Evolutionary conservation across 2,113 vertebrate species (phyloP).

Genomic region (Anolis sagrei): DNA sequence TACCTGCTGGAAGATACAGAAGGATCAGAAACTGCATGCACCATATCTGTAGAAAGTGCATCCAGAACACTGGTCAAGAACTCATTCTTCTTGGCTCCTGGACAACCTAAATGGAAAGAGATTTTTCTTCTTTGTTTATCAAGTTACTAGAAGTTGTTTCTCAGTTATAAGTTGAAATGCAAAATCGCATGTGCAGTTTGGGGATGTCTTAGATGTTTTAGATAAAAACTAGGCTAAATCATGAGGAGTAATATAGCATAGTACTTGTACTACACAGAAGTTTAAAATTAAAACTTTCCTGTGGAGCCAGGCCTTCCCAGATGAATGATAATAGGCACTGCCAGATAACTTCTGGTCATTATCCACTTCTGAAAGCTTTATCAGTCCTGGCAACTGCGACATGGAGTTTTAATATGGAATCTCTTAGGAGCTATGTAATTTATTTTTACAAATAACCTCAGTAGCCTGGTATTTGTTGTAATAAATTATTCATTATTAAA

Average conservation of each 20-base stretch:
- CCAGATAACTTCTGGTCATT: no score
- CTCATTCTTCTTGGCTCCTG: conserved; percentile 93
- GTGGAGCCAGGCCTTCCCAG: no score
- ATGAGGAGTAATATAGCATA: neutral
- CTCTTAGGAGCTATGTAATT: no score
- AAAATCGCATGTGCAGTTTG: neutral
- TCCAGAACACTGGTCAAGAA: conserved; percentile 97
- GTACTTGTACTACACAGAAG: no score
- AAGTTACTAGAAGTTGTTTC: neutral
- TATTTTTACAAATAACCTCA: no score
- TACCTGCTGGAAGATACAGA: conserved; percentile 87
- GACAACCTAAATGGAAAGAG: conserved; percentile 84
- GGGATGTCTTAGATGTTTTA: neutral
- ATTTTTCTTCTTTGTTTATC: neutral
- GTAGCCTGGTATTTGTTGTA: no score
- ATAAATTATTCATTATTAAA: no score
- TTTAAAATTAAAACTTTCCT: no score
- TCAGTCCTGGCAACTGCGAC: no score
- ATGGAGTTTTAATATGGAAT: no score
- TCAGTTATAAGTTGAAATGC: neutral
- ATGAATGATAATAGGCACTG: no score
- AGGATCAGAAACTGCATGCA: conserved; percentile 92
- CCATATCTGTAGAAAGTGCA: conserved; percentile 96
- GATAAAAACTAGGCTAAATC: neutral
- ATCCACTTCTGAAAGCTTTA: no score